phyloP scores from a whole-genome alignment of 2,888 invertebrate genomes.

The Rosalia funebris region DNA sequence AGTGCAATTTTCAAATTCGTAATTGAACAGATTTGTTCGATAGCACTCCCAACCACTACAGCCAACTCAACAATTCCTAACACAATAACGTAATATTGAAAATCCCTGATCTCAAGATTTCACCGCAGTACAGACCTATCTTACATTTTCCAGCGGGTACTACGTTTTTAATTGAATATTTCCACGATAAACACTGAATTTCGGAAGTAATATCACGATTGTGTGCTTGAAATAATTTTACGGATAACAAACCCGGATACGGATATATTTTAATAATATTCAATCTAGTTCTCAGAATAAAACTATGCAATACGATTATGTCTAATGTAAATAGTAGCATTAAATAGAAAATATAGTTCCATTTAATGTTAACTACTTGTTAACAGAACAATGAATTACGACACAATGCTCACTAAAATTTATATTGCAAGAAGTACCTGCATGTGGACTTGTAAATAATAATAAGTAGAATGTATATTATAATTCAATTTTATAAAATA shows the following conservation, averaged over 20 bases:
- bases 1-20: neutral
- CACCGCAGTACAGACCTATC: conserved; percentile 17
- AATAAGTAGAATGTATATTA: no score
- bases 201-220: neutral
- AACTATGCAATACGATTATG: no score
- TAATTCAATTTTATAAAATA: no score
- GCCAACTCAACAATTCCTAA: conserved; percentile 5
- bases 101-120: conserved; percentile 7
- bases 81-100: conserved; percentile 13
- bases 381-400: no score
- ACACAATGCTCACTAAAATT: no score
- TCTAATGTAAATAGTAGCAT: no score
- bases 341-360: no score
- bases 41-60: neutral
- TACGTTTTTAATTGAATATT: conserved; percentile 20
- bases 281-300: no score
- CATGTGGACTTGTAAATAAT: no score
- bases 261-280: no score
- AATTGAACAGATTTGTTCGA: conserved; percentile 6
- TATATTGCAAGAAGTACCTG: no score
- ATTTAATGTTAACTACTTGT: no score
- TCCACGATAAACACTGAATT: conserved; percentile 12
- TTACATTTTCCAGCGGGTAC: conserved; percentile 3
- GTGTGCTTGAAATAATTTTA: neutral
- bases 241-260: neutral